Percentiles rank a stretch among this genome's conserved stretches.
phyloP scores from a whole-genome alignment of 1,140 invertebrate species.

The Drosophila mauritiana region DNA sequence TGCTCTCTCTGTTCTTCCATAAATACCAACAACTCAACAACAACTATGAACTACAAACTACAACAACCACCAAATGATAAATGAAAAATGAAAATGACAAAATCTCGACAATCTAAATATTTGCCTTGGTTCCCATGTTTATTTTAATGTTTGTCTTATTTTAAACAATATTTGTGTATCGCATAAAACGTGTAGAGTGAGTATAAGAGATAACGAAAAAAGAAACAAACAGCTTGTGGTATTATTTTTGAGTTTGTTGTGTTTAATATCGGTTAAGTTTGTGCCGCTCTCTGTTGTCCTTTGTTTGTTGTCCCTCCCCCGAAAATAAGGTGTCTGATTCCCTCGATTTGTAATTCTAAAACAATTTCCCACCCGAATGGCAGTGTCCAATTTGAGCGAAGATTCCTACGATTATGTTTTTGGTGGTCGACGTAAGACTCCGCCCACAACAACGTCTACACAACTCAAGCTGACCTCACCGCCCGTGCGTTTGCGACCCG shows the following conservation, averaged over 20 bases:
- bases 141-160: constrained; percentile 34
- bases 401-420: constrained; percentile 85
- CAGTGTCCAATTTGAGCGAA: constrained; percentile 85
- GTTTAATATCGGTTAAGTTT: constrained; percentile 38
- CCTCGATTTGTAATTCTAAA: constrained; percentile 11
- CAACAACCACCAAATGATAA: constrained; percentile 23
- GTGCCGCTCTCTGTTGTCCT: constrained; percentile 9
- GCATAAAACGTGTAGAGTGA: constrained; percentile 38
- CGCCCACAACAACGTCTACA: constrained; percentile 83
- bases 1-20: constrained; percentile 49
- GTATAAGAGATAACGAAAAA: constrained; percentile 22
- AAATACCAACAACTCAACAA: constrained; percentile 32
- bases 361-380: constrained; percentile 28
- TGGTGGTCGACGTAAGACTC: constrained; percentile 84
- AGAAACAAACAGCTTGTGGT: constrained; percentile 18
- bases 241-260: constrained; percentile 33
- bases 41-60: constrained; percentile 44
- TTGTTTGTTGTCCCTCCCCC: neutral
- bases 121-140: constrained; percentile 34
- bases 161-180: constrained; percentile 40
- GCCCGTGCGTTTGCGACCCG: constrained; percentile 82
- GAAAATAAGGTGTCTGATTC: too few relatives aligned
- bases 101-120: constrained; percentile 61
- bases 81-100: constrained; percentile 49
- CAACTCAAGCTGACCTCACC: constrained; percentile 85